Percentiles rank a stretch among this genome's conserved stretches.
phyloP scores from a whole-genome alignment of 2,888 invertebrate genomes.

The Xestia c-nigrum region DNA sequence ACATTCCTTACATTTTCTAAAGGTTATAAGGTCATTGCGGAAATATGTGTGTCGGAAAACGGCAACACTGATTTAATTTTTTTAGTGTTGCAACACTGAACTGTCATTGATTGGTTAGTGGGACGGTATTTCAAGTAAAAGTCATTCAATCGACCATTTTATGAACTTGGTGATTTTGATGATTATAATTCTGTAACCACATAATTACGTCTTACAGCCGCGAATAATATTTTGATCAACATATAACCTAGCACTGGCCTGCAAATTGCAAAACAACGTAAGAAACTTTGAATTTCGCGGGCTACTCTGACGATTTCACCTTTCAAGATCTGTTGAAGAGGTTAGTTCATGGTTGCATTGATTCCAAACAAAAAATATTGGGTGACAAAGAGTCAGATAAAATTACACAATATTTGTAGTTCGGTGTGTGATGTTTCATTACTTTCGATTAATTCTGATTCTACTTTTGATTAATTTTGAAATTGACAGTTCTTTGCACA shows the following conservation, averaged over 20 bases:
- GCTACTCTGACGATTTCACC: no score
- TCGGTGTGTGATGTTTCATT: neutral
- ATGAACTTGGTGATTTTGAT: no score
- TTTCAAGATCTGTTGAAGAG: neutral
- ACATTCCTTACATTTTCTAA: constrained; percentile 45
- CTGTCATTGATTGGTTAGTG: constrained; percentile 4
- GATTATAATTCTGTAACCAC: no score
- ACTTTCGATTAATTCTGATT: neutral
- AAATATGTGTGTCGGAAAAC: constrained; percentile 10
- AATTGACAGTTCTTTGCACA: neutral
- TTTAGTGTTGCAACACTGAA: constrained; percentile 22
- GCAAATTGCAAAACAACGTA: no score
- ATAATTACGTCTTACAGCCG: no score
- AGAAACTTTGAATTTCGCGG: no score
- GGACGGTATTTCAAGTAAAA: neutral
- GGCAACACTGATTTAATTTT: constrained; percentile 18
- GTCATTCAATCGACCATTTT: no score
- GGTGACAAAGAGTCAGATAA: neutral
- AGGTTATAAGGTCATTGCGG: constrained; percentile 37
- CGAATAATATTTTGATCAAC: no score
- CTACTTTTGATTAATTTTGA: neutral
- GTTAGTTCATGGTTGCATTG: neutral
- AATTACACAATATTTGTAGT: neutral
- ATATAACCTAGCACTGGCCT: no score
- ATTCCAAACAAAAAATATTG: neutral